Conservation (phyloP, 2,113 vertebrate species). For the Perca flavescens region DNA sequence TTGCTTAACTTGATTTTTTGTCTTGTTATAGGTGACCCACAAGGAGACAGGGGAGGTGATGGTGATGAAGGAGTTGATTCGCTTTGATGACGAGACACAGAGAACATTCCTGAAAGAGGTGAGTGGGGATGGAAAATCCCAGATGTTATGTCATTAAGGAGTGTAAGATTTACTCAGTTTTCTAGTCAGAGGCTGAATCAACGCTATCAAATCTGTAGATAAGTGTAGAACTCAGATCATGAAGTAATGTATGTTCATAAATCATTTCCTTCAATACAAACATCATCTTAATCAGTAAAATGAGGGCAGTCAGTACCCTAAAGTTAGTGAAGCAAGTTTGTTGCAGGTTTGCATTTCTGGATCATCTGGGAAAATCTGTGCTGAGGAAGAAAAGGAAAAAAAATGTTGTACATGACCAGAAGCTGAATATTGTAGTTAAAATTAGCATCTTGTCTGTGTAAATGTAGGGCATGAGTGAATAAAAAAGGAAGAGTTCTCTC, state of each 20-base stretch:
- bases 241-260: neutral
- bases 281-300: neutral
- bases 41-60: slow-evolving; percentile 96
- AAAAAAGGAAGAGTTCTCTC: neutral
- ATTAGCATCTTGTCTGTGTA: slow-evolving; percentile 19
- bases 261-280: neutral
- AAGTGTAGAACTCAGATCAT: neutral
- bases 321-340: neutral
- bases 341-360: neutral
- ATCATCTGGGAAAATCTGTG: neutral
- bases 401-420: neutral
- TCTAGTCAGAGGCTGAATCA: neutral
- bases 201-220: neutral
- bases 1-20: slow-evolving; percentile 7
- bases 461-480: slow-evolving; percentile 16
- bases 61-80: slow-evolving; percentile 99
- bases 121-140: slow-evolving; percentile 19
- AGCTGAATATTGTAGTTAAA: slow-evolving; percentile 17
- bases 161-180: neutral
- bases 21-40: slow-evolving; percentile 90
- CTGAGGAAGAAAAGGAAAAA: neutral
- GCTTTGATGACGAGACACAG: slow-evolving; percentile 97
- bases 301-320: neutral
- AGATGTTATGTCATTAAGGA: neutral
- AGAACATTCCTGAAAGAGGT: slow-evolving; percentile 97